Conservation (phyloP, 2,797 vertebrate species). For the Phrynocephalus forsythii region DNA sequence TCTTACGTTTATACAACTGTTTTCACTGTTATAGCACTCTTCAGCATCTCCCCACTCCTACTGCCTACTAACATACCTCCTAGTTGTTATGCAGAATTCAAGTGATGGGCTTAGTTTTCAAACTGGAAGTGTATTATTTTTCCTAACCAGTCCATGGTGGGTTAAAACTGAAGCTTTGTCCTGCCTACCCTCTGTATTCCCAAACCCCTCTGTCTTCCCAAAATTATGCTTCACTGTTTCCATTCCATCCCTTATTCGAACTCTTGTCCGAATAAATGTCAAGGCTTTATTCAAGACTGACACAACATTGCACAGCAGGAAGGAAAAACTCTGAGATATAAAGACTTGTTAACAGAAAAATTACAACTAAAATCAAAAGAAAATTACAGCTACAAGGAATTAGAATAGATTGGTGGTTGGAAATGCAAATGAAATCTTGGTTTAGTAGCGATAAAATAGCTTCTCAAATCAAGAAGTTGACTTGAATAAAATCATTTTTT, state of each 20-base stretch:
- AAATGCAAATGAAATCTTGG: too few relatives aligned
- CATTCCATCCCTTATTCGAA: background rate
- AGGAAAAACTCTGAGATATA: too few relatives aligned
- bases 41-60: background rate
- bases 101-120: background rate
- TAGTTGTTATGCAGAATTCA: background rate
- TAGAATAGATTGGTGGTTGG: too few relatives aligned
- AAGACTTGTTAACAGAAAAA: too few relatives aligned
- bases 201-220: background rate
- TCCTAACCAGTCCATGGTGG: background rate
- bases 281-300: too few relatives aligned
- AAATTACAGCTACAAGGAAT: too few relatives aligned
- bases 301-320: too few relatives aligned
- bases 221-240: background rate
- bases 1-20: conserved; percentile 12
- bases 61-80: background rate
- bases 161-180: background rate
- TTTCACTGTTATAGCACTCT: conserved; percentile 21
- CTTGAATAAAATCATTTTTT: too few relatives aligned
- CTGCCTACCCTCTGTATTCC: background rate
- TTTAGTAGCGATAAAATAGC: too few relatives aligned
- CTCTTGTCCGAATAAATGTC: too few relatives aligned
- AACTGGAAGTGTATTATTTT: background rate
- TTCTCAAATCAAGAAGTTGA: too few relatives aligned
- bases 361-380: too few relatives aligned